Base-by-base conservation (phyloP, 2,113 vertebrate genomes). In the Probosciger aterrimus region DNA sequence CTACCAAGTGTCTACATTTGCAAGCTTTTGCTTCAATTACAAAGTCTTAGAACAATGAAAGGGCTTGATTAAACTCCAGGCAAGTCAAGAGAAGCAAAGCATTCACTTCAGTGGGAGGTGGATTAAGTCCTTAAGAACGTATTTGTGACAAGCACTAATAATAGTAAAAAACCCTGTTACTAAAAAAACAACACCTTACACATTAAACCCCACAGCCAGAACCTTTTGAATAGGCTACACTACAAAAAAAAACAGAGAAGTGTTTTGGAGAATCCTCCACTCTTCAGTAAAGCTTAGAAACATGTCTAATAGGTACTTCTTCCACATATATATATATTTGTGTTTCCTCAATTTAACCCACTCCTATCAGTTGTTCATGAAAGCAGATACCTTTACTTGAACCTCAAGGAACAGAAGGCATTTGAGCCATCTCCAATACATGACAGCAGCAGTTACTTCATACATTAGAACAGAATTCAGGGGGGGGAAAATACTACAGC, bases 351-450 rank as follows among this genome's bases (percentile, higher is more conserved):
- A 16, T 82, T 87, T 63, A 85, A 69, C 39, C 19, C 25, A 50
- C 12, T 4, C 6, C 11, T 65, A 47, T 14, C 30, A 78, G 30
- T 14, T 79, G 23, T 18, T 57, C 4, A 4, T 18, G 18, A 80
- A 91, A 77, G 14, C 17, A 85, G 55, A 53, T 23, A 69, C 3
- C n/a, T 85, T 55, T 60, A 55, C 12, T 47, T 0, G 0, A 86
- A 24, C 12, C 30, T 68, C 67, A 50, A 53, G 41, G 28, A 93
- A 88, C 15, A 71, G 39, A 85, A 25, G 25, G 79, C 19, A 50
- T 13, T 6, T 0, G 0, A 78, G 9, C 17, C 10, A 41, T 0
- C 1, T 22, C 37, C 30, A 64, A 8, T 13, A 12, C 33, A 24
- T 9, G 43, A 23, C 2, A 76, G 31, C 9, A 63, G 11, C 13